Base-by-base conservation (phyloP, 2,888 invertebrate genomes). In the Spodoptera picta region DNA sequence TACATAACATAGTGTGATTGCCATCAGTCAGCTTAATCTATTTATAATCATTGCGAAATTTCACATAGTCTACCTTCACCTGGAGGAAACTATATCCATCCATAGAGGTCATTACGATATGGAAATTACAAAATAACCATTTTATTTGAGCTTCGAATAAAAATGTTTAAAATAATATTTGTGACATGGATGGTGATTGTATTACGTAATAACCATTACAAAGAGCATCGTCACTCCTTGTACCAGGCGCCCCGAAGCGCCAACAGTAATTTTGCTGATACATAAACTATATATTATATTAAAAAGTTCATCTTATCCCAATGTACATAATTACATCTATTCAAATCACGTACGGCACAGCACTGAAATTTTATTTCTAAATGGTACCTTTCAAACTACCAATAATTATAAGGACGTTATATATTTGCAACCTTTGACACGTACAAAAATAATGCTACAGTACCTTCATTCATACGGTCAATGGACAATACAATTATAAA, bases 331-430 rank as follows among this genome's bases (percentile, higher is more conserved):
- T 62, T 72, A 79, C 61, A 49, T 57, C 59, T 79, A 75, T 73
- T 72, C 73, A 80, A 80, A 76, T 80, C 73, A 78, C 80, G 72
- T 70, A 75, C 78, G 74, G 77, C 83, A 82, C 80, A 81, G 78
- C 77, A 77, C 80, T 77, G 81, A 74, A 78, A 75, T 77, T 81
- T 79, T 60, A 79, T 75, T 75, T 79, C 77, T 79, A 71, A 7
- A 36, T 36, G 36, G 68, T 65, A 73, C 52, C 60, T 58, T 71
- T 65, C 49, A 31, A 58, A 63, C 68, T 75, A 70, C 63, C 65
- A 62, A 75, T 55, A 27, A 63, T 45, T 49, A 60, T 12, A 65
- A 49, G 73, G 76, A 73, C 65, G 73, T 69, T 51, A 69, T 49
- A 60, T 57, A 19, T 19, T 62, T 57, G 55, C 54, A 50, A 63